phyloP scores from a whole-genome alignment of 2,888 invertebrate genomes.

The Phlogophora meticulosa region DNA sequence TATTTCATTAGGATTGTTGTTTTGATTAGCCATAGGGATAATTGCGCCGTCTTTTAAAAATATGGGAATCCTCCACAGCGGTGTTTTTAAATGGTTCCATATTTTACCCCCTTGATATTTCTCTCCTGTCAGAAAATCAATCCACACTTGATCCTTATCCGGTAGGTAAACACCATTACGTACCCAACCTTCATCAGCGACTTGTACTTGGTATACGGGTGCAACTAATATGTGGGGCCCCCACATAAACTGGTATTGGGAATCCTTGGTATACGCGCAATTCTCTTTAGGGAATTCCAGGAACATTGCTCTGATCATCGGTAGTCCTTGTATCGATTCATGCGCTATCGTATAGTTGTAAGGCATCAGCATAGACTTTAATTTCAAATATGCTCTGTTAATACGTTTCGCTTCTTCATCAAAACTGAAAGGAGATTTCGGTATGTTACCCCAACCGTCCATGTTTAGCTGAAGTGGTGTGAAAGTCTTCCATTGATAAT shows the following conservation, averaged over 20 bases:
- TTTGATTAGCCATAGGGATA: conserved; percentile 83
- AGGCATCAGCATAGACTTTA: conserved; percentile 85
- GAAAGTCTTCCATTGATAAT: conserved; percentile 88
- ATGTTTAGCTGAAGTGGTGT: conserved; percentile 87
- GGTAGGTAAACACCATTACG: conserved; percentile 84
- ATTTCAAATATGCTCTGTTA: conserved; percentile 86
- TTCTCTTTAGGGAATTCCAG: conserved; percentile 82
- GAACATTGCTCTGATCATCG: conserved; percentile 87
- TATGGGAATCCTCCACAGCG: conserved; percentile 86
- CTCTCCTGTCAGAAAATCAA: conserved; percentile 84
- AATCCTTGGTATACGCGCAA: conserved; percentile 79
- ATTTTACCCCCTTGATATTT: conserved; percentile 86
- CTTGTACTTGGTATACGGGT: conserved; percentile 79
- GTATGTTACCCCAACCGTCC: conserved; percentile 86
- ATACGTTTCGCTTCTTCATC: conserved; percentile 80
- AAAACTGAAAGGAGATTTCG: conserved; percentile 84
- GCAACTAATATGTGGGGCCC: conserved; percentile 86
- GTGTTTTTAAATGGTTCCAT: conserved; percentile 78
- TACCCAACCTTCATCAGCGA: conserved; percentile 65
- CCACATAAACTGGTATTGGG: conserved; percentile 89
- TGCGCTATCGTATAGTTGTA: conserved; percentile 85
- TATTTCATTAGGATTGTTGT: conserved; percentile 84
- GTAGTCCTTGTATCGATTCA: conserved; percentile 79
- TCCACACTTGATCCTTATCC: conserved; percentile 80
- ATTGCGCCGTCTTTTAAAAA: conserved; percentile 86